These are phyloP conservation scores for Euplexia lucipara DNA, from an alignment of 2,888 invertebrate genomes.

Conservation along the genomic window DNA sequence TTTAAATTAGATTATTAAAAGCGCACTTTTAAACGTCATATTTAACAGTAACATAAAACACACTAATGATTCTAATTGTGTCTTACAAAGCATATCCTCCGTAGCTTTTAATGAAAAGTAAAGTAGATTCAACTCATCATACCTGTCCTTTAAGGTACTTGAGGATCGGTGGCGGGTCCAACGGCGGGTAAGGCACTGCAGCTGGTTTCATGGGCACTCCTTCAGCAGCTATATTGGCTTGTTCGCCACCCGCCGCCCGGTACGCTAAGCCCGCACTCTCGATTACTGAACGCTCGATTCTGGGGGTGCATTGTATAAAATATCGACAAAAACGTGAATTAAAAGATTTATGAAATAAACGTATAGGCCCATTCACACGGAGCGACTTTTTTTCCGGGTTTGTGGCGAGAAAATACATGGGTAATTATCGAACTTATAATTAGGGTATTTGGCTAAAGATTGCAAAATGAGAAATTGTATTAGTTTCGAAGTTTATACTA, in stretches of 20 bases:
- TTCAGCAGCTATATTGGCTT: constrained; percentile 65
- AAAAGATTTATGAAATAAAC: neutral
- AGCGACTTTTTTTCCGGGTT: neutral
- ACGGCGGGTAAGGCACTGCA: constrained; percentile 82
- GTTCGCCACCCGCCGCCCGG: constrained; percentile 83
- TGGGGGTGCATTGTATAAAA: constrained; percentile 56
- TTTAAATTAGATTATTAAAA: too few relatives aligned
- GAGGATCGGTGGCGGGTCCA: constrained; percentile 83
- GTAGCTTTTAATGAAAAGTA: too few relatives aligned
- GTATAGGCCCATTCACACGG: neutral
- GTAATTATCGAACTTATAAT: too few relatives aligned
- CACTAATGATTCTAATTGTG: too few relatives aligned
- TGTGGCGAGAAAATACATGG: neutral
- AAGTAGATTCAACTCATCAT: neutral
- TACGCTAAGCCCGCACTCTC: constrained; percentile 86
- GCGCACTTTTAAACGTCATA: too few relatives aligned
- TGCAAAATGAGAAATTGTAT: too few relatives aligned
- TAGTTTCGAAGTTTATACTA: too few relatives aligned
- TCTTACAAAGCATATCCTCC: too few relatives aligned
- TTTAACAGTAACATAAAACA: too few relatives aligned
- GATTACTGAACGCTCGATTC: constrained; percentile 86
- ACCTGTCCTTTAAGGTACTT: constrained; percentile 87
- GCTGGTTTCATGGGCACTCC: constrained; percentile 69
- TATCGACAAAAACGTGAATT: constrained; percentile 44
- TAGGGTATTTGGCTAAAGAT: too few relatives aligned